Percentiles rank a stretch among this genome's conserved stretches.
These are phyloP conservation scores for Pomatorhinus ruficollis DNA, from an alignment of 2,113 vertebrate genomes.

Conservation along the genomic window DNA sequence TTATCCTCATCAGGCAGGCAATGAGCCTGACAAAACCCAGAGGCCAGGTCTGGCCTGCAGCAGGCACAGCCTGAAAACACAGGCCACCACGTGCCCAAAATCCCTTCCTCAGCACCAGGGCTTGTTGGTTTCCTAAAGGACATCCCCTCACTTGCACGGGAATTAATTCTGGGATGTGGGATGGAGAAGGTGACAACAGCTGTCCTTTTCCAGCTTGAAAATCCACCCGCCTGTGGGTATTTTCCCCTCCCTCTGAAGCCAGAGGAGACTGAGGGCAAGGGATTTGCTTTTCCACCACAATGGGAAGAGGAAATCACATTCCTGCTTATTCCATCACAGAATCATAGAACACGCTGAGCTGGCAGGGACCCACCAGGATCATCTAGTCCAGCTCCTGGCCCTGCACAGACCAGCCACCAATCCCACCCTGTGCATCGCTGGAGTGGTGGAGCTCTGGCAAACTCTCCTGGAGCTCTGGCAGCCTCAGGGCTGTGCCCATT, in stretches of 20 bases:
- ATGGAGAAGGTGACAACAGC: neutral
- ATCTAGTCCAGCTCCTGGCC: accelerated
- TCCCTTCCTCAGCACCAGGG: neutral
- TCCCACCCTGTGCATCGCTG: neutral
- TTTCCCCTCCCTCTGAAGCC: neutral
- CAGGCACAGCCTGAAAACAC: neutral
- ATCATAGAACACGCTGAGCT: neutral
- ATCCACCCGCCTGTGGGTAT: accelerated
- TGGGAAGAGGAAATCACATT: neutral
- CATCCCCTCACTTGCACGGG: neutral
- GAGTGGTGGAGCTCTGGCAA: accelerated
- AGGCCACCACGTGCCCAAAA: accelerated
- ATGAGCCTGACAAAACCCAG: neutral
- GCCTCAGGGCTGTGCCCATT: accelerated
- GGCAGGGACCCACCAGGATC: no score
- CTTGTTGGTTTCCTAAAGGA: neutral
- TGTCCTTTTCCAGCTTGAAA: neutral
- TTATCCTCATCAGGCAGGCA: neutral
- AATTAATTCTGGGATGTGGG: neutral
- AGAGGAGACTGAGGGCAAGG: neutral
- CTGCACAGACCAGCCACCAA: neutral
- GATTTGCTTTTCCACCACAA: neutral
- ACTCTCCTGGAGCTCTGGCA: neutral
- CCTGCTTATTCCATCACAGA: neutral
- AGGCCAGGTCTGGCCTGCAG: neutral